These are phyloP conservation scores for Pseudochromis fuscus DNA, from an alignment of 2,797 vertebrate species.

Conservation along the genomic window DNA sequence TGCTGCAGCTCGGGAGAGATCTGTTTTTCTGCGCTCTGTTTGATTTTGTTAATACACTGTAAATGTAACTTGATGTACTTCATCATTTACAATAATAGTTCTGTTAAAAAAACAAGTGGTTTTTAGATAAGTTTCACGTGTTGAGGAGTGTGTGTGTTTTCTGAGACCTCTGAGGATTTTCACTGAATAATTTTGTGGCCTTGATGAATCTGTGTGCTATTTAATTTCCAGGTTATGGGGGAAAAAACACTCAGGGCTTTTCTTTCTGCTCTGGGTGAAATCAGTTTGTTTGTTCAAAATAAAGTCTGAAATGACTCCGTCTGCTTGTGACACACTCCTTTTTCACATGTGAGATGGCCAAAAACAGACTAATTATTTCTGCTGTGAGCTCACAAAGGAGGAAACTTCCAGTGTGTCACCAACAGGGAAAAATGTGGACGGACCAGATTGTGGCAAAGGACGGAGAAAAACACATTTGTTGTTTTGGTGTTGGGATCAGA, in stretches of 20 bases:
- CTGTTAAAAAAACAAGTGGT: not conserved
- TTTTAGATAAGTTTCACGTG: too few species aligned
- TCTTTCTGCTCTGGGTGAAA: constrained; percentile 9
- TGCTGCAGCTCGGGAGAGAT: constrained; percentile 2
- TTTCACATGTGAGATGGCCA: constrained; percentile 33
- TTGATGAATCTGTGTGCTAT: constrained; percentile 38
- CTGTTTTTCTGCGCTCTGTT: not conserved
- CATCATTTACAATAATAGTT: constrained; percentile 1
- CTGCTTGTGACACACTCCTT: not conserved
- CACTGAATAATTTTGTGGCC: constrained; percentile 24
- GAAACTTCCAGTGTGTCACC: constrained; percentile 13
- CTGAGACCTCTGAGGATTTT: constrained; percentile 17
- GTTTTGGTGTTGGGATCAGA: constrained; percentile 1
- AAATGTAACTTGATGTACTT: constrained; percentile 3
- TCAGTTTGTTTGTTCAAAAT: constrained; percentile 46
- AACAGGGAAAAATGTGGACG: constrained; percentile 30
- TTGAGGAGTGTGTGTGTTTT: not conserved
- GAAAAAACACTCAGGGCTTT: constrained; percentile 23
- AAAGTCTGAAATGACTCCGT: constrained; percentile 16
- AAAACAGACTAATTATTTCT: constrained; percentile 46
- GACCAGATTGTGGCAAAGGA: constrained; percentile 20
- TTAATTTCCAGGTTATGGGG: constrained; percentile 39
- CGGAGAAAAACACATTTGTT: not conserved
- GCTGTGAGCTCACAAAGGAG: constrained; percentile 32
- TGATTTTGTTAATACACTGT: not conserved